Percentiles rank a stretch among this genome's conserved stretches.
Conservation (phyloP, 2,888 invertebrate species). For the Tetragonula carbonaria region DNA sequence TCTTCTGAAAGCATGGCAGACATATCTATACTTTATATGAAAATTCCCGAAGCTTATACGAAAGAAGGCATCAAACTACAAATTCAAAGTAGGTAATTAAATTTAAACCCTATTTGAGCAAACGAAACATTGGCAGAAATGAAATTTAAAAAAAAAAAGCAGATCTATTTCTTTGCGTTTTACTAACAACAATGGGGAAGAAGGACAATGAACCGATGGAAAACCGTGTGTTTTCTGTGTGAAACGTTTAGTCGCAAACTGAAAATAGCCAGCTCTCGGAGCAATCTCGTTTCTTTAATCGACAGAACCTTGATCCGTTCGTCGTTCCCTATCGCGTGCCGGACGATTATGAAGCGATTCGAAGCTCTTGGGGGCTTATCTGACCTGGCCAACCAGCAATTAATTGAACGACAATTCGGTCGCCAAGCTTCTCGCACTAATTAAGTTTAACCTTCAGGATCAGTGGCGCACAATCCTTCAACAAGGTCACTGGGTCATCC, state of each 20-base stretch:
- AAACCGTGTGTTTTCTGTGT: background rate
- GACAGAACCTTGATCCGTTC: conserved; percentile 63
- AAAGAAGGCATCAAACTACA: background rate
- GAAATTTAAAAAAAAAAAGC: background rate
- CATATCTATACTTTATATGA: background rate
- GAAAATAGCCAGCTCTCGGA: conserved; percentile 29
- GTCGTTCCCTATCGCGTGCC: conserved; percentile 56
- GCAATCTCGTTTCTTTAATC: conserved; percentile 61
- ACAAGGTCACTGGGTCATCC: conserved; percentile 54
- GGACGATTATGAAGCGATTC: conserved; percentile 58
- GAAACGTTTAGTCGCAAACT: conserved; percentile 6
- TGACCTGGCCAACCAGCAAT: conserved; percentile 60
- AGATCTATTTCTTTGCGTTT: background rate
- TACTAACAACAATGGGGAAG: background rate
- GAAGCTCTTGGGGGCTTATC: conserved; percentile 58
- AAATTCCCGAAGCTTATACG: background rate
- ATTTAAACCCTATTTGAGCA: background rate
- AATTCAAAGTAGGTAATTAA: background rate
- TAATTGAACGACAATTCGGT: conserved; percentile 68
- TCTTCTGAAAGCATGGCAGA: background rate
- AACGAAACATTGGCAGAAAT: background rate
- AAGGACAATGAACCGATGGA: background rate
- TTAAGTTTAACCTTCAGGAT: conserved; percentile 64
- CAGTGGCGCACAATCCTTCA: conserved; percentile 44
- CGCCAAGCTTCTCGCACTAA: conserved; percentile 62